phyloP scores from a whole-genome alignment of 2,113 vertebrate species.

The Bubo bubo region DNA sequence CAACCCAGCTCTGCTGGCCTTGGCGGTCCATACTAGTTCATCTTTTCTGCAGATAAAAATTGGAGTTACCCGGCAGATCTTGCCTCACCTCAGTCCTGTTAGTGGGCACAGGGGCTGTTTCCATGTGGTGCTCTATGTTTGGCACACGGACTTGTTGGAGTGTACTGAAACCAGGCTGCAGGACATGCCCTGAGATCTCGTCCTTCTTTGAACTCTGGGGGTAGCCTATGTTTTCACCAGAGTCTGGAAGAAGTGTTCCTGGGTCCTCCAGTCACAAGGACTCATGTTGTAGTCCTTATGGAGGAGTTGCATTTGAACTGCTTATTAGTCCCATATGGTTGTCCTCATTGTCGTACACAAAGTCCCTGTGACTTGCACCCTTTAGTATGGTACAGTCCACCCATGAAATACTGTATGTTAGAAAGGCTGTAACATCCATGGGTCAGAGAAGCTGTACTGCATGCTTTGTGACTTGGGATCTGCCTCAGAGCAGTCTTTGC shows the following conservation, averaged over 20 bases:
- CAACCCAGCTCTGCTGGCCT: neutral
- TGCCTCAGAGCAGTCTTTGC: neutral
- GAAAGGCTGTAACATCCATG: neutral
- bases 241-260: neutral
- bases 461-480: neutral
- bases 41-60: neutral
- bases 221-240: neutral
- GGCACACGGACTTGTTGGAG: fast-evolving
- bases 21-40: neutral
- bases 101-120: neutral
- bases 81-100: neutral
- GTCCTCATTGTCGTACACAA: neutral
- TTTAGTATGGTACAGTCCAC: neutral
- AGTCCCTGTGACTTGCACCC: neutral
- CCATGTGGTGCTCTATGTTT: fast-evolving
- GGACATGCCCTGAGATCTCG: neutral
- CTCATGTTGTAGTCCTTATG: fast-evolving
- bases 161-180: neutral
- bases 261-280: neutral
- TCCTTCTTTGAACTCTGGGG: neutral
- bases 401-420: neutral
- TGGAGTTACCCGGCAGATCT: neutral
- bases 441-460: neutral
- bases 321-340: neutral
- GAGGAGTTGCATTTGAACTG: neutral